Evolutionary conservation across 2,113 vertebrate species (phyloP).

Genomic region (Jaculus jaculus): DNA sequence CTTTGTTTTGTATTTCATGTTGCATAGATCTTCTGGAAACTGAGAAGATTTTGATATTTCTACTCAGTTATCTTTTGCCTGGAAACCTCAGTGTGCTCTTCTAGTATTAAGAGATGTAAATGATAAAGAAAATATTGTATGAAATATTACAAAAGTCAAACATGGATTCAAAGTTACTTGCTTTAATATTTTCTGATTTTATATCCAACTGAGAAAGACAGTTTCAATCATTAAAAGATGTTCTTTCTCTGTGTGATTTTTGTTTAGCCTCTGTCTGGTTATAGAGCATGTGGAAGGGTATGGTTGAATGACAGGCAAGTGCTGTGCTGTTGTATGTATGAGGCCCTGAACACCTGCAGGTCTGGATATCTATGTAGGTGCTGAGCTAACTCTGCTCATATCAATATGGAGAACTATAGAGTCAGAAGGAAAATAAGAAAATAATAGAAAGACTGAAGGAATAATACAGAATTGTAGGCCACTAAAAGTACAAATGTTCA

Average conservation of each 20-base stretch:
- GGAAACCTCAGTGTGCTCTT: constrained; percentile 16
- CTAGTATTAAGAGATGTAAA: constrained; percentile 51
- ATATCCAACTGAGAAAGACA: neutral
- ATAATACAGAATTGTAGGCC: neutral
- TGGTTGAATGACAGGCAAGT: fast-evolving
- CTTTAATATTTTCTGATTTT: constrained; percentile 4
- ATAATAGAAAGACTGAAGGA: neutral
- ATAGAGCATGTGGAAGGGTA: neutral
- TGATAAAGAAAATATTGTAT: neutral
- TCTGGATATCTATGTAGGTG: neutral
- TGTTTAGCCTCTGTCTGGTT: neutral
- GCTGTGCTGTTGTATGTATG: neutral
- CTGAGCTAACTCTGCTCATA: neutral
- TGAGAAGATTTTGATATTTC: neutral
- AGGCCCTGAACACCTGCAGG: neutral
- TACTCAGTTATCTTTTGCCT: neutral
- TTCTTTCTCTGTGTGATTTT: neutral
- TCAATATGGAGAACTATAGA: neutral
- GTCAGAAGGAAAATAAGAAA: neutral
- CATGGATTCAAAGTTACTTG: neutral
- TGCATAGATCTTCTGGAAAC: neutral
- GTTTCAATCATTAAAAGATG: constrained; percentile 52
- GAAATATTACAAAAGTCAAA: neutral
- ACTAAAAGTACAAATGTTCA: neutral
- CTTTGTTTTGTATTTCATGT: neutral